Conservation (phyloP, 1,140 invertebrate genomes). For the Drosophila subpulchrella region DNA sequence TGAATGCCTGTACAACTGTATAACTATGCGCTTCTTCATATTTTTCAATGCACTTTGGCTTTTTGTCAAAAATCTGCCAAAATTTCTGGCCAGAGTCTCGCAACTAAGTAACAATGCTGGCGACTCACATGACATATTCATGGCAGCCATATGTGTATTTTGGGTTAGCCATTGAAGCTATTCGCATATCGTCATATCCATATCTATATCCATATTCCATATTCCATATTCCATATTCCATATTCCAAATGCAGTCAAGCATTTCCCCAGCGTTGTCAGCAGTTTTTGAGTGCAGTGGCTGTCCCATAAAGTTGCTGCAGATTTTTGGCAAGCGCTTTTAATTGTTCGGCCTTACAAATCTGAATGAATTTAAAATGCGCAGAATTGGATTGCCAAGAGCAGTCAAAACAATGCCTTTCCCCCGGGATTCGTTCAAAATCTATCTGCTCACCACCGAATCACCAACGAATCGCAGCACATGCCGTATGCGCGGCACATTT, state of each 20-base stretch:
- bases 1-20: constrained; percentile 1
- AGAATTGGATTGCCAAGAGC: constrained; percentile 30
- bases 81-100: constrained; percentile 27
- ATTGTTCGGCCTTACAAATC: constrained; percentile 61
- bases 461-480: constrained; percentile 13
- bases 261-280: constrained; percentile 58
- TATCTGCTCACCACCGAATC: constrained; percentile 3
- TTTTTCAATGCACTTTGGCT: constrained; percentile 70
- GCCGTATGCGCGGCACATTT: constrained; percentile 48
- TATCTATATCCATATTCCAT: background rate
- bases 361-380: constrained; percentile 63
- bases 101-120: constrained; percentile 53
- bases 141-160: constrained; percentile 51
- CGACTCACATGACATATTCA: constrained; percentile 62
- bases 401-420: constrained; percentile 49
- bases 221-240: constrained; percentile 4
- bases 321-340: constrained; percentile 76
- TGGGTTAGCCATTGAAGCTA: constrained; percentile 29
- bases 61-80: constrained; percentile 61
- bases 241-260: constrained; percentile 47
- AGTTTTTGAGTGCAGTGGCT: constrained; percentile 52
- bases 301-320: constrained; percentile 57
- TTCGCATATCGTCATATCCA: constrained; percentile 12
- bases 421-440: constrained; percentile 7
- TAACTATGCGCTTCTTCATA: constrained; percentile 56